Evolutionary conservation across 2,113 vertebrate genomes (phyloP), one percentile per base, ranked within the genome.

Genomic region (Fukomys damarensis): DNA sequence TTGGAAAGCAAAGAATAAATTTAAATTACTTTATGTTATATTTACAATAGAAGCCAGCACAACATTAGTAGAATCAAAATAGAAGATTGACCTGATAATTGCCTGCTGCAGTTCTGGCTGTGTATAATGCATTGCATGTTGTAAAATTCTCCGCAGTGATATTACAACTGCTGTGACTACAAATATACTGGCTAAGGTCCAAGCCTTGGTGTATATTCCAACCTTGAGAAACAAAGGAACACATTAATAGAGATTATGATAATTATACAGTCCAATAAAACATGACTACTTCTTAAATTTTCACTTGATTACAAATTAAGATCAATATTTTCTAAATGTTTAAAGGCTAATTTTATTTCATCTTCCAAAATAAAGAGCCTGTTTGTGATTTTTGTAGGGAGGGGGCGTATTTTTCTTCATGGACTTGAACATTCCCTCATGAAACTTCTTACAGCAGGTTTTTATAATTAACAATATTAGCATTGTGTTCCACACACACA

Each of bases 41-140:
- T 56, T 89, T 92, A 65, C 68, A 68, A 96, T 43, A 82, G 63
- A 96, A 91, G 76, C 4, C n/a, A 95, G 91, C 10, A 86, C 13
- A 91, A 88, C 28, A 95, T 20, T 68, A 88, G 38, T 17, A 92
- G 81, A 85, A 92, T 91, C 12, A 74, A 96, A 80, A 92, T 24
- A 87, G 10, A 81, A 94, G 84, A 76, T 0, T 98, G 98, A 99
- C 99, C 99, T 99, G 98, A 99, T 99, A 87, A 99, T 99, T 8
- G 99, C 99, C 96, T 99, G 99, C 98, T 99, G 99, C 59, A 99
- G 98, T 94, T 99, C 99, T 30, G 99, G 99, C 91, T 99, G 99
- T 68, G 99, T 99, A 96, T 99, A 99, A 98, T 99, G 99, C 63
- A 99, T 99, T 83, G 99, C 98, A 97, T 99, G 99, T 93, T 99